Evolutionary conservation across 2,888 invertebrate species (phyloP), one percentile per base, ranked within the genome.

Genomic region (Lepidonotus clava): DNA sequence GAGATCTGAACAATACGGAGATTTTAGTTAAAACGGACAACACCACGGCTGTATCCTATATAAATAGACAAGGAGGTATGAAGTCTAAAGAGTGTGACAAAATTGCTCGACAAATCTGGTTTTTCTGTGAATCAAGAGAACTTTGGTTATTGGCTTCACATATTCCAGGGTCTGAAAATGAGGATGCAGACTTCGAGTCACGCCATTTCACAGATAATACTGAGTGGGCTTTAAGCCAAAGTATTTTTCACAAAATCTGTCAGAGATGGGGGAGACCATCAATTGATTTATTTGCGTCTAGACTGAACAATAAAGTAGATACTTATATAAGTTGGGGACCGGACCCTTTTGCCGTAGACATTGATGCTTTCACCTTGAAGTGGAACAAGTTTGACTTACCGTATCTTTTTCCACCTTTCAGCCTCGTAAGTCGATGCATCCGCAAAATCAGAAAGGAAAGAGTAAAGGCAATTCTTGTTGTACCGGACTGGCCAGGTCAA

Each of bases 321-420:
- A 53, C 36, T 8, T 89, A 87, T 87, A 86, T 89, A 28, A 85
- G 87, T 2, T 90, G 87, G 87, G 80, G 86, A 41, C 88, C 88
- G 41, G 87, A 89, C 77, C 88, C 89, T 28, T 38, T 83, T 38
- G 87, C 88, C n/a, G 40, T 77, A 14, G 85, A 83, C 38, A 61
- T 87, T 2, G 87, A 90, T 88, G 88, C 88, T 67, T 89, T 88
- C 51, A 80, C 88, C 0, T 0, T 88, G 2, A 28, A n/a, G 5
- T 89, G 88, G 89, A 41, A 24, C 21, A 24, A 67, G 28, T 34
- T 84, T 86, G 11, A 67, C n/a, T 83, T 86, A 5, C 66, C 38
- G 21, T 89, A 89, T 56, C 53, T 86, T 5, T 89, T 89, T 80
- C 88, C 88, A 61, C 88, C 89, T 86, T 90, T 89, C 67, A 88